These are phyloP conservation scores for Campylorhamphus procurvoides DNA, from an alignment of 2,113 vertebrate species.

Conservation along the genomic window DNA sequence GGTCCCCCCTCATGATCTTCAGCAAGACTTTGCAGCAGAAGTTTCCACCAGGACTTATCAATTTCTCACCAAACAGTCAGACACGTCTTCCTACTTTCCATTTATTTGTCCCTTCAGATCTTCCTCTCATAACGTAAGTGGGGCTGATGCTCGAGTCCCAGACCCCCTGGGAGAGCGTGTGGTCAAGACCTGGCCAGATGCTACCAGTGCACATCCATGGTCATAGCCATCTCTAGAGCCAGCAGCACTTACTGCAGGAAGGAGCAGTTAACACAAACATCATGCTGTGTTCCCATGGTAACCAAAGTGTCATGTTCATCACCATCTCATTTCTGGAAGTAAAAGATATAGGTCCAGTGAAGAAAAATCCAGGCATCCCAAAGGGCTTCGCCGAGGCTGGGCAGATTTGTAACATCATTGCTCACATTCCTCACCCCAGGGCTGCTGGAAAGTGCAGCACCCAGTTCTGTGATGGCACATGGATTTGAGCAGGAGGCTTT, in stretches of 20 bases:
- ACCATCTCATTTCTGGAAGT: not conserved
- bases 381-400: not conserved
- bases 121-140: not conserved
- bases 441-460: not conserved
- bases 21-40: not conserved
- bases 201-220: not conserved
- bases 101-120: not conserved
- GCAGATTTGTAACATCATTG: not conserved
- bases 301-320: slow-evolving; percentile 46
- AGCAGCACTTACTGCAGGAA: not conserved
- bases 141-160: rapidly evolving
- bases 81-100: not conserved
- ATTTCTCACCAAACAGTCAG: not conserved
- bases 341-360: not conserved
- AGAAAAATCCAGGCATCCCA: not conserved
- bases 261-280: not conserved
- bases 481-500: not conserved
- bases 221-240: not conserved
- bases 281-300: slow-evolving; percentile 38
- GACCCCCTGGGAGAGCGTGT: rapidly evolving
- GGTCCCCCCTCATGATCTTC: not conserved
- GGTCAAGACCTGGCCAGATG: not conserved
- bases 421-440: not conserved
- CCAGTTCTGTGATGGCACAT: not conserved
- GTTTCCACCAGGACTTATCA: not conserved